phyloP scores from a whole-genome alignment of 1,140 invertebrate genomes.

The Macrobrachium nipponense region DNA sequence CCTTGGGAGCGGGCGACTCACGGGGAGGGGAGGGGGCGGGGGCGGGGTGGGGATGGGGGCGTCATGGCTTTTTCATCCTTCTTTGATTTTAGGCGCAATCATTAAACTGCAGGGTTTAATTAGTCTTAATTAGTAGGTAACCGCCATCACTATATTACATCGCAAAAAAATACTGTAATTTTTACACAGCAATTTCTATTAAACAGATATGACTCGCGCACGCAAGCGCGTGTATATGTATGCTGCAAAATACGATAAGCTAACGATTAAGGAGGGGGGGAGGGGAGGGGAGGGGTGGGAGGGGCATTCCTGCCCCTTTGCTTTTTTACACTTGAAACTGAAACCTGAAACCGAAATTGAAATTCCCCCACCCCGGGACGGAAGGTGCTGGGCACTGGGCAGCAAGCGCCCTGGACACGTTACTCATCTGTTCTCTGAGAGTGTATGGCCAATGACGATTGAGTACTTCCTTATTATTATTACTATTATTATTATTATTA shows the following conservation, averaged over 20 bases:
- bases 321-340: neutral
- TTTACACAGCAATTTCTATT: constrained; percentile 29
- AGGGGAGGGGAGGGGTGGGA: too few species aligned
- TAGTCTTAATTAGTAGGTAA: constrained; percentile 52
- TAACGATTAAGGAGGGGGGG: neutral
- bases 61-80: constrained; percentile 16
- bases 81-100: constrained; percentile 50
- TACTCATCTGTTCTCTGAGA: too few species aligned
- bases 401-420: too few species aligned
- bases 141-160: constrained; percentile 54
- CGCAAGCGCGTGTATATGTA: constrained; percentile 14
- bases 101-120: constrained; percentile 46
- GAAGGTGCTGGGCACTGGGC: too few species aligned
- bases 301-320: neutral
- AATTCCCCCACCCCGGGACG: too few species aligned
- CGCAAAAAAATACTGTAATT: constrained; percentile 48
- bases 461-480: too few species aligned
- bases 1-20: neutral
- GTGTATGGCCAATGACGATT: too few species aligned
- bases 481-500: too few species aligned
- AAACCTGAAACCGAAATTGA: neutral
- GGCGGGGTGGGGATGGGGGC: too few species aligned
- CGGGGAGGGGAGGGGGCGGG: too few species aligned
- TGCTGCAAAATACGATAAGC: neutral
- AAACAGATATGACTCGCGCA: constrained; percentile 30